Evolutionary conservation across 53 echinoderm and acorn worm species (phyloP).

Genomic region (Echinarachnius parma): DNA sequence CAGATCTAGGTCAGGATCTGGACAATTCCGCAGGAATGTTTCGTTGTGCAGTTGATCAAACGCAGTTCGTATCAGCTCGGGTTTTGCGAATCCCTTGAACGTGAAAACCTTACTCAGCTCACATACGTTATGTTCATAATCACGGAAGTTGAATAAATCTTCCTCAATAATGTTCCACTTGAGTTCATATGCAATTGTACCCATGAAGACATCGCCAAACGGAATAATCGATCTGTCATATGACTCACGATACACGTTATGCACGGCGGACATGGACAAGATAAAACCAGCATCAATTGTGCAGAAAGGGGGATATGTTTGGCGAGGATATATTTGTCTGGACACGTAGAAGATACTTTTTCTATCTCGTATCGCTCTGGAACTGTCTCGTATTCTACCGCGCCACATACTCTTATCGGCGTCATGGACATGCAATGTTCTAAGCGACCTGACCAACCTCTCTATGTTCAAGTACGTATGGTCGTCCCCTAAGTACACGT

Average conservation of each 20-base stretch:
- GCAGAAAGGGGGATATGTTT: conserved; percentile 70
- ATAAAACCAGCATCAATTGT: conserved; percentile 75
- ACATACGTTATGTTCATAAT: conserved; percentile 60
- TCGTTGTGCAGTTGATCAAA: conserved; percentile 63
- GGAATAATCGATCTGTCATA: conserved; percentile 59
- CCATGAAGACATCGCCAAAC: conserved; percentile 71
- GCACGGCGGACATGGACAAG: conserved; percentile 58
- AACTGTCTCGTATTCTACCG: conserved; percentile 50
- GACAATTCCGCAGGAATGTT: conserved; percentile 73
- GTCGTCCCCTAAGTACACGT: conserved; percentile 78
- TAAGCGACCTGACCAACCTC: conserved; percentile 58
- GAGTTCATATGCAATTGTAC: conserved; percentile 61
- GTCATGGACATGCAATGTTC: conserved; percentile 39
- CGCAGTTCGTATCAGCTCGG: conserved; percentile 39
- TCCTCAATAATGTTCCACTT: conserved; percentile 59
- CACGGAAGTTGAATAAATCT: conserved; percentile 51
- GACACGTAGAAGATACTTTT: conserved; percentile 70
- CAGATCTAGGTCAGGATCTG: conserved; percentile 72
- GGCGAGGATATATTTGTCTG: conserved; percentile 21
- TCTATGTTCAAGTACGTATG: conserved; percentile 68
- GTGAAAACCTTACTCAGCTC: conserved; percentile 66
- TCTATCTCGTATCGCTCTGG: conserved; percentile 54
- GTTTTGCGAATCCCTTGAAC: conserved; percentile 52
- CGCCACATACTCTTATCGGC: conserved; percentile 65
- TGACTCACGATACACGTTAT: conserved; percentile 35